A percentile compares a stretch with the other conserved stretches of the same genome.
Evolutionary conservation across 2,888 invertebrate species (phyloP).

Genomic region (Drosophila barbarae): DNA sequence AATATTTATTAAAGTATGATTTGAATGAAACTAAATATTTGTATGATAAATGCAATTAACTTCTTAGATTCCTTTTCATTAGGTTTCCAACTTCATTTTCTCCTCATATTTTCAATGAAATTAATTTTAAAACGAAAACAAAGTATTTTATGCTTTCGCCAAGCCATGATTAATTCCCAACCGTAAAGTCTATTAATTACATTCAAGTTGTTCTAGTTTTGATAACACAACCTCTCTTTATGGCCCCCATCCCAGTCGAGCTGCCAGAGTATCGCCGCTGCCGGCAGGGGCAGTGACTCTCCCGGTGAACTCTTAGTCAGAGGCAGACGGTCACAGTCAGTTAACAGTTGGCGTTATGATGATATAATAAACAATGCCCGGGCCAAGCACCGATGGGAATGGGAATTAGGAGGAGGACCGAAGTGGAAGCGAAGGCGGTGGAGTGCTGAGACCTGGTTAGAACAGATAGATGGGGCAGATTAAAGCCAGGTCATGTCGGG

Average conservation of each 20-base stretch:
- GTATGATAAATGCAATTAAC: not conserved
- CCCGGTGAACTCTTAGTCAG: conserved; percentile 38
- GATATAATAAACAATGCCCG: conserved; percentile 58
- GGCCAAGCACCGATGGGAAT: conserved; percentile 29
- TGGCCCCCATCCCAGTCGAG: conserved; percentile 12
- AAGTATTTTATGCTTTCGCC: not conserved
- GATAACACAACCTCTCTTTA: conserved; percentile 19
- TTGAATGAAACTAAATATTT: not conserved
- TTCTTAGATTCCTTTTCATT: not conserved
- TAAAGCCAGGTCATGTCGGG: conserved; percentile 33
- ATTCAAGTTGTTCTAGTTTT: conserved; percentile 29
- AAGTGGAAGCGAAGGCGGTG: not conserved
- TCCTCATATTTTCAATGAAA: not conserved
- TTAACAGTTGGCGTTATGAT: conserved; percentile 66
- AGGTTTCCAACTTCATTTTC: not conserved
- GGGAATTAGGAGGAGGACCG: conserved; percentile 15
- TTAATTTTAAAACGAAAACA: not conserved
- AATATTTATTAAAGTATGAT: not conserved
- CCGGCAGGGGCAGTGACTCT: conserved; percentile 55
- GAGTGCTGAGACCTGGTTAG: conserved; percentile 18
- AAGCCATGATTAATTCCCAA: conserved; percentile 25
- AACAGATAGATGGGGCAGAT: conserved; percentile 26
- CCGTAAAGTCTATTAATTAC: conserved; percentile 25
- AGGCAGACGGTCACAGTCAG: conserved; percentile 63
- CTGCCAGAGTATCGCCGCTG: conserved; percentile 12